Evolutionary conservation across 2,888 invertebrate species (phyloP).

Genomic region (Catotricha subobsoleta): DNA sequence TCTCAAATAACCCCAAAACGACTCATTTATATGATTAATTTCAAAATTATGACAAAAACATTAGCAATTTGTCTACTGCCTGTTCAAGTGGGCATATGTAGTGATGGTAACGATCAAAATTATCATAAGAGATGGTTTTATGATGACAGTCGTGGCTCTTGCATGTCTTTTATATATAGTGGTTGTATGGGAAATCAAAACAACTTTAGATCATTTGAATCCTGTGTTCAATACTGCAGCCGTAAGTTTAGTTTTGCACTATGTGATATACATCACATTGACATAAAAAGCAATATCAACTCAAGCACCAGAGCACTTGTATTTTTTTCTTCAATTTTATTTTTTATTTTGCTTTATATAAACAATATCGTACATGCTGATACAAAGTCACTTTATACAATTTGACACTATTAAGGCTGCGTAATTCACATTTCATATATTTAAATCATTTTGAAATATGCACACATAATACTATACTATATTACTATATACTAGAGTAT

Average conservation of each 20-base stretch:
- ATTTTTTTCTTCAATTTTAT: background rate
- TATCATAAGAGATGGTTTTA: slow-evolving; percentile 52
- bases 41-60: no score
- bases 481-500: no score
- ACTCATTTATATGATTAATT: no score
- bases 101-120: slow-evolving; percentile 15
- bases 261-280: slow-evolving; percentile 7
- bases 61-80: slow-evolving; percentile 45
- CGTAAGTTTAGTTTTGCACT: no score
- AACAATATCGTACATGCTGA: background rate
- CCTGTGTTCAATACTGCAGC: slow-evolving; percentile 45
- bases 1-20: no score
- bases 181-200: slow-evolving; percentile 81
- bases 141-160: slow-evolving; percentile 46
- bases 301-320: background rate
- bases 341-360: background rate
- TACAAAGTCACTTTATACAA: no score
- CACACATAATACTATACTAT: no score
- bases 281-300: background rate
- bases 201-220: slow-evolving; percentile 57
- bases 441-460: no score
- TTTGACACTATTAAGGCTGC: no score
- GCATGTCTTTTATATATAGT: slow-evolving; percentile 62
- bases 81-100: slow-evolving; percentile 43
- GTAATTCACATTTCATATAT: no score